Conservation (phyloP, 2,113 vertebrate species). For the Austrofundulus limnaeus region DNA sequence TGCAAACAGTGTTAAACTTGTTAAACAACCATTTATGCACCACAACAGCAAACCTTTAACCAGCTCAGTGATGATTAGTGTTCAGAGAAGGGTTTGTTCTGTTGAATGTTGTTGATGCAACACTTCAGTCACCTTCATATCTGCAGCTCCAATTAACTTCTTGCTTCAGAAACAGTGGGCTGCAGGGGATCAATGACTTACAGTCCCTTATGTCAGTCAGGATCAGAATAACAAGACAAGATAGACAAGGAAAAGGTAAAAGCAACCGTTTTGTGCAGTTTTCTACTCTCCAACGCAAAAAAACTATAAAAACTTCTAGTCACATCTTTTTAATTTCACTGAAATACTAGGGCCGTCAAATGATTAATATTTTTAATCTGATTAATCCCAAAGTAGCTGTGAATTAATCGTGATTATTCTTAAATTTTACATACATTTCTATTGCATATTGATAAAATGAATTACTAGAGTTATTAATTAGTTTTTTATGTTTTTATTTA, state of each 20-base stretch:
- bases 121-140: constrained; percentile 44
- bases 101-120: constrained; percentile 39
- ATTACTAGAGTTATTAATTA: too few species aligned
- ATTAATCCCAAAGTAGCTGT: too few species aligned
- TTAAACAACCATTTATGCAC: constrained; percentile 44
- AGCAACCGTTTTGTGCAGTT: constrained; percentile 20
- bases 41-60: constrained; percentile 37
- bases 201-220: constrained; percentile 38
- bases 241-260: constrained; percentile 9
- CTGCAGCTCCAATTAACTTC: constrained; percentile 25
- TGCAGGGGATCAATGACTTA: constrained; percentile 32
- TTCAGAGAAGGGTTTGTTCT: constrained; percentile 46
- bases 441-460: too few species aligned
- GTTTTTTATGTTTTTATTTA: too few species aligned
- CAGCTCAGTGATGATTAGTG: constrained; percentile 40
- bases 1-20: constrained; percentile 35
- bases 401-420: too few species aligned
- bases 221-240: constrained; percentile 43
- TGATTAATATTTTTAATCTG: too few species aligned
- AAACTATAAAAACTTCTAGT: constrained; percentile 53
- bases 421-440: too few species aligned
- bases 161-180: constrained; percentile 25
- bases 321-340: neutral
- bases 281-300: constrained; percentile 42
- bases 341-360: too few species aligned